Conservation (phyloP, 1,140 invertebrate genomes). For the Argopecten irradians region DNA sequence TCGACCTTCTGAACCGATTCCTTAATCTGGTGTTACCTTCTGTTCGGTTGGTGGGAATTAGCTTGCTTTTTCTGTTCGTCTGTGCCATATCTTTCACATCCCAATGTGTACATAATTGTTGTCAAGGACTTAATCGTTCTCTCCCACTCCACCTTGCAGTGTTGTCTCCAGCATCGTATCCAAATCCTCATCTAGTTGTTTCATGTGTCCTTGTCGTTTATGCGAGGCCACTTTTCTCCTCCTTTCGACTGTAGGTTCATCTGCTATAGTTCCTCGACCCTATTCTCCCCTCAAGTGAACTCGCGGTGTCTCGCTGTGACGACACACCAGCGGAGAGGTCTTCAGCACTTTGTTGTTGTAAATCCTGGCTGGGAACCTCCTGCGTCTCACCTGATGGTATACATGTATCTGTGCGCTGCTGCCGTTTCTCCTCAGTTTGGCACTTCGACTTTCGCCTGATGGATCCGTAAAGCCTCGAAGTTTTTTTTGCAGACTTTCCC, state of each 20-base stretch:
- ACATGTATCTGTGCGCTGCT: not conserved
- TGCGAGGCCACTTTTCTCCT: constrained; percentile 11
- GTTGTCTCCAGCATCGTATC: too few relatives aligned
- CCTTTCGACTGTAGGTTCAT: constrained; percentile 39
- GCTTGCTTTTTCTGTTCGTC: too few relatives aligned
- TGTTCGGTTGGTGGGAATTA: too few relatives aligned
- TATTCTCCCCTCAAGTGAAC: constrained; percentile 24
- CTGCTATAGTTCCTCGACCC: constrained; percentile 19
- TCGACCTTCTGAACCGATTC: too few relatives aligned
- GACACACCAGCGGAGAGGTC: constrained; percentile 32
- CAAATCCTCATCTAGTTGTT: too few relatives aligned
- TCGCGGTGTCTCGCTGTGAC: constrained; percentile 29
- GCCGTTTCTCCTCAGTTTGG: not conserved
- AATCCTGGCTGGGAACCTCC: not conserved
- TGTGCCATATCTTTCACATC: too few relatives aligned
- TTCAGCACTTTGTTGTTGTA: constrained; percentile 34
- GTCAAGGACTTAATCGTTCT: too few relatives aligned
- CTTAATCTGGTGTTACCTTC: too few relatives aligned
- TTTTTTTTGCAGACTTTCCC: not conserved
- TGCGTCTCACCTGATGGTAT: not conserved
- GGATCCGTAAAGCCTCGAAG: not conserved
- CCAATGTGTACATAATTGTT: too few relatives aligned
- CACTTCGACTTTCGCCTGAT: not conserved
- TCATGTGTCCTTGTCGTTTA: constrained; percentile 26
- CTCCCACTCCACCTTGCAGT: too few relatives aligned